Base-by-base conservation (phyloP, 2,797 vertebrate genomes). In the Mastacembelus armatus region DNA sequence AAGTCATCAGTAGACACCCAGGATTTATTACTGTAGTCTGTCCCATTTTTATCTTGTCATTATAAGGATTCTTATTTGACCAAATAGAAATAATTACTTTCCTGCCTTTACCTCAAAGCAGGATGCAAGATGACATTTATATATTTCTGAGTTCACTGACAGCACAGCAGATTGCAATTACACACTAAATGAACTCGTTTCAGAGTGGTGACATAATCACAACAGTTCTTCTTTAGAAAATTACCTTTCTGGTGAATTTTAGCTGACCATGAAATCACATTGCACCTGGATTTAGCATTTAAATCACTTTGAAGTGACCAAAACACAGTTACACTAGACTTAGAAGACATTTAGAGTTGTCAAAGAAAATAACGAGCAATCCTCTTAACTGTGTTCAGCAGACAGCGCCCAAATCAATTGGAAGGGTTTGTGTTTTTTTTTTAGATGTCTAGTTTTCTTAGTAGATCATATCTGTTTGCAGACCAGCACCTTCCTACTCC, bases 221-320 rank as follows among this genome's bases (percentile, higher is more conserved):
- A 80, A 66, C n/a, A 59, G 64, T 50, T 48, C 35, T 39, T 63
- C 55, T 74, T 72, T 47, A 6, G 65, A 68, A 80, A 87, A 85
- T 77, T 15, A 40, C 74, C 68, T 74, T 76, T 76, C 22, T 75
- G 69, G 82, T 85, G 49, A 75, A 81, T 83, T 81, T 73, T 54
- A 56, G 57, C 65, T 74, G 68, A 75, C 73, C 72, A 43, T 77
- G 67, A 85, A 85, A 83, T 86, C 64, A 51, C 70, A 29, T 58
- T 56, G 44, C 67, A 44, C 66, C 62, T 71, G 78, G 52, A 82
- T 87, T 78, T 66, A 76, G 60, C 71, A 68, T 84, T 78, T 76
- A 66, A 85, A 75, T 73, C 0, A 7, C 68, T 73, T 85, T 45
- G 47, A 70, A 77, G 64, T 57, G 48, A 66, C 69, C 64, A 45